Percentiles rank a stretch among this genome's conserved stretches.
Conservation (phyloP, 2,888 invertebrate genomes). For the Morpho achilles region DNA sequence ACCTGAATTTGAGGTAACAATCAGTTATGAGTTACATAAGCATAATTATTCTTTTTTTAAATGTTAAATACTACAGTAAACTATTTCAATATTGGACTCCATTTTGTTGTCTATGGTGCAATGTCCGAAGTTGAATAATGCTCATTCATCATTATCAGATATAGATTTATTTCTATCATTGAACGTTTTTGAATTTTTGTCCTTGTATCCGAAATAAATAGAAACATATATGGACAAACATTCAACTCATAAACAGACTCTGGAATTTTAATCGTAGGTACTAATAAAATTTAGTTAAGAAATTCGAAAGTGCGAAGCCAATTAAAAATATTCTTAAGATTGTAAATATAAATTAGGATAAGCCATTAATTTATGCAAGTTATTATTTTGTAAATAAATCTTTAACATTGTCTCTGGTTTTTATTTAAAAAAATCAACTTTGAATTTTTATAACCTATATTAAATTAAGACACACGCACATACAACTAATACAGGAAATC, state of each 20-base stretch:
- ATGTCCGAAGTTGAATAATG: too few species aligned
- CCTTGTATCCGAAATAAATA: background rate
- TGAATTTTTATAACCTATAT: constrained; percentile 5
- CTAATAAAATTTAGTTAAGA: constrained; percentile 8
- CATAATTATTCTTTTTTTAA: too few species aligned
- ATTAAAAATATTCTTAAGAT: constrained; percentile 50
- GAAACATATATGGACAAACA: constrained; percentile 4
- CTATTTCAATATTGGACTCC: too few species aligned
- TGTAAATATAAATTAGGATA: constrained; percentile 71
- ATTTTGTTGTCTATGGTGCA: too few species aligned
- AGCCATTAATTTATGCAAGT: constrained; percentile 68
- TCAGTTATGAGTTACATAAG: too few species aligned
- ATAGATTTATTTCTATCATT: too few species aligned
- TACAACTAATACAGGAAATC: constrained; percentile 22
- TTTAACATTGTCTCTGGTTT: constrained; percentile 30
- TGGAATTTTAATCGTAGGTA: background rate
- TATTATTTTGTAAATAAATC: constrained; percentile 70
- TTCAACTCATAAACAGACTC: background rate
- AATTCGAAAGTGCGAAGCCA: constrained; percentile 22
- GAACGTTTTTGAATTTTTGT: constrained; percentile 1
- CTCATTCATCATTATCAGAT: too few species aligned
- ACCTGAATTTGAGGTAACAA: too few species aligned
- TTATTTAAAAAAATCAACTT: constrained; percentile 17
- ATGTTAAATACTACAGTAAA: too few species aligned
- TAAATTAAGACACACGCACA: constrained; percentile 30